Evolutionary conservation across 2,888 invertebrate species (phyloP).

Genomic region (Drosophila algonquin): DNA sequence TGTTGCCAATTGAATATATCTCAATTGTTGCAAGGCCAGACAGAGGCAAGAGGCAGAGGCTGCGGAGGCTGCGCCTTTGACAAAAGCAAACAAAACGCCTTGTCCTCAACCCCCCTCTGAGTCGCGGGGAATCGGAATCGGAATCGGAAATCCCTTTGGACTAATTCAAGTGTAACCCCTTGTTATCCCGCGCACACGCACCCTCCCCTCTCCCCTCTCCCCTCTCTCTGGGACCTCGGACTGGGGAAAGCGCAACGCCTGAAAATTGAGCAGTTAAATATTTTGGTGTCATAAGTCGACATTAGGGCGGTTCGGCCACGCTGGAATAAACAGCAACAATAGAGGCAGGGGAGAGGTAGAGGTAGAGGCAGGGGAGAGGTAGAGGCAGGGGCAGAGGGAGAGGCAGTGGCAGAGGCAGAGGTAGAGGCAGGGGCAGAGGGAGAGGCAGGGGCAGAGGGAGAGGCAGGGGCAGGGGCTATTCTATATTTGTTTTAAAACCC

Average conservation of each 20-base stretch:
- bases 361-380: background rate
- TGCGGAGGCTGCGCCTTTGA: slow-evolving; percentile 18
- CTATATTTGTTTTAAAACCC: slow-evolving; percentile 48
- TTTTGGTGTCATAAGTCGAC: slow-evolving; percentile 83
- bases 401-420: too few species aligned
- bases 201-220: slow-evolving; percentile 13
- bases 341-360: background rate
- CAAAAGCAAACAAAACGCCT: slow-evolving; percentile 63
- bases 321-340: slow-evolving; percentile 13
- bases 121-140: background rate
- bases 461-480: background rate
- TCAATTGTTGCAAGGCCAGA: slow-evolving; percentile 66
- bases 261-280: slow-evolving; percentile 82
- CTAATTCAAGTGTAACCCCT: slow-evolving; percentile 80
- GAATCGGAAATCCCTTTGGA: slow-evolving; percentile 80
- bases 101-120: slow-evolving; percentile 3
- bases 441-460: background rate
- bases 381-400: background rate
- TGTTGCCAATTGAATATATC: slow-evolving; percentile 77
- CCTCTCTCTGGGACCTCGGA: background rate
- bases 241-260: slow-evolving; percentile 57
- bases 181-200: slow-evolving; percentile 60
- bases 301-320: slow-evolving; percentile 54
- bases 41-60: slow-evolving; percentile 37
- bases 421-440: too few species aligned